phyloP scores from a whole-genome alignment of 2,888 invertebrate genomes.

The Epistrophella euchroma region DNA sequence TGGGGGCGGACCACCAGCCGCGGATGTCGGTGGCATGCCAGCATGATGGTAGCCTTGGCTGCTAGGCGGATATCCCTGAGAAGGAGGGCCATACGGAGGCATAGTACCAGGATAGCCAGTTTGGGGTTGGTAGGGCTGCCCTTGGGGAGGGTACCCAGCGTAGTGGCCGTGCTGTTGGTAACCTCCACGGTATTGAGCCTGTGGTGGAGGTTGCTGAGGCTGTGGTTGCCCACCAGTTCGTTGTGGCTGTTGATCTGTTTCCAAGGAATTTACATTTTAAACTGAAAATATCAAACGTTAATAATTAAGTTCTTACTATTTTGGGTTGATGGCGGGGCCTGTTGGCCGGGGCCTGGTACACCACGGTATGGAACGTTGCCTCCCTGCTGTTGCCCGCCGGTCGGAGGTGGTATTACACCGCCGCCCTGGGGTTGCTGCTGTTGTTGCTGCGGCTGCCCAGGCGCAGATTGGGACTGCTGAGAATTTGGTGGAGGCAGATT shows the following conservation, averaged over 20 bases:
- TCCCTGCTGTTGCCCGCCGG: conserved; percentile 77
- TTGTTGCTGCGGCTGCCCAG: conserved; percentile 77
- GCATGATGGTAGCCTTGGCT: conserved; percentile 85
- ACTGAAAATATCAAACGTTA: background rate
- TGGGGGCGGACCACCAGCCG: conserved; percentile 82
- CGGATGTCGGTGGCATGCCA: conserved; percentile 82
- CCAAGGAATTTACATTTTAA: conserved; percentile 4
- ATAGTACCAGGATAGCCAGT: conserved; percentile 85
- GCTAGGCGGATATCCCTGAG: conserved; percentile 86
- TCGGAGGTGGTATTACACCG: conserved; percentile 60
- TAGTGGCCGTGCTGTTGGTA: conserved; percentile 85
- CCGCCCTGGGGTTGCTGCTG: conserved; percentile 76
- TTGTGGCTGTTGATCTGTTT: conserved; percentile 85
- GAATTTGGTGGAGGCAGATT: conserved; percentile 80
- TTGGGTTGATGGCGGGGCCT: conserved; percentile 77
- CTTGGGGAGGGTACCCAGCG: conserved; percentile 85
- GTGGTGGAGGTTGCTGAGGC: conserved; percentile 86
- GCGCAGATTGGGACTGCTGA: conserved; percentile 80
- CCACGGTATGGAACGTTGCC: conserved; percentile 79
- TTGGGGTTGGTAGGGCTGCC: conserved; percentile 85
- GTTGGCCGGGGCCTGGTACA: conserved; percentile 77
- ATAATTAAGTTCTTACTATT: conserved; percentile 76
- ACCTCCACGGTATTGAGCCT: conserved; percentile 85
- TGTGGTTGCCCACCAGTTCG: conserved; percentile 84
- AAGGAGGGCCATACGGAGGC: conserved; percentile 82